phyloP scores from a whole-genome alignment of 2,888 invertebrate genomes.

The Plebejus melissa region DNA sequence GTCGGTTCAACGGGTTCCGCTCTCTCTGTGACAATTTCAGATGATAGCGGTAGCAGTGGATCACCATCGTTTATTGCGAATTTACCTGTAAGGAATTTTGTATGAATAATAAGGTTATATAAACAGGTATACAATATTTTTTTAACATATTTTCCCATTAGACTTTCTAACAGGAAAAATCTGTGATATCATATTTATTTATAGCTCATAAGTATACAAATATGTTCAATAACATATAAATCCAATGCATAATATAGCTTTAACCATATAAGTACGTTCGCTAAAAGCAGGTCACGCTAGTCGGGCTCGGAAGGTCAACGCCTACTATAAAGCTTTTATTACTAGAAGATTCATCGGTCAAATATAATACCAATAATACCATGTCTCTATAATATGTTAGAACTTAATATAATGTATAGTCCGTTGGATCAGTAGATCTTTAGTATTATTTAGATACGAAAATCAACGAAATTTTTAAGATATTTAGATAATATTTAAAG shows the following conservation, averaged over 20 bases:
- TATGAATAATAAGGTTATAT: background rate
- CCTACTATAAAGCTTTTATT: slow-evolving; percentile 14
- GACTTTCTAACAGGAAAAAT: background rate
- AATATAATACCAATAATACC: background rate
- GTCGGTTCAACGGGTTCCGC: slow-evolving; percentile 30
- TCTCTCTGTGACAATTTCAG: slow-evolving; percentile 38
- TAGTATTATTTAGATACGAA: background rate
- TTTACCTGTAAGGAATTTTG: slow-evolving; percentile 56
- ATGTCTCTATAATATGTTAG: background rate
- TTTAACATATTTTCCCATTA: background rate
- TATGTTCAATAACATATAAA: background rate
- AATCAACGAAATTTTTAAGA: background rate
- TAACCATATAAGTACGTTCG: slow-evolving; percentile 12
- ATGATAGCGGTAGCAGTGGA: slow-evolving; percentile 33
- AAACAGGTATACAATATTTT: background rate
- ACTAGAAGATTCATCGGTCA: background rate
- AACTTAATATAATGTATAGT: background rate
- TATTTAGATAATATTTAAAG: background rate
- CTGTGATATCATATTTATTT: slow-evolving; percentile 1
- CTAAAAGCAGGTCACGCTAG: slow-evolving; percentile 22
- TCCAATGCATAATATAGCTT: background rate
- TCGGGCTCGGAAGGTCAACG: slow-evolving; percentile 20
- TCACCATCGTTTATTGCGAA: slow-evolving; percentile 60
- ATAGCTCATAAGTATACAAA: background rate
- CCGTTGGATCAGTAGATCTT: background rate